Evolutionary conservation across 2,888 invertebrate species (phyloP).

Genomic region (Baronia brevicornis): DNA sequence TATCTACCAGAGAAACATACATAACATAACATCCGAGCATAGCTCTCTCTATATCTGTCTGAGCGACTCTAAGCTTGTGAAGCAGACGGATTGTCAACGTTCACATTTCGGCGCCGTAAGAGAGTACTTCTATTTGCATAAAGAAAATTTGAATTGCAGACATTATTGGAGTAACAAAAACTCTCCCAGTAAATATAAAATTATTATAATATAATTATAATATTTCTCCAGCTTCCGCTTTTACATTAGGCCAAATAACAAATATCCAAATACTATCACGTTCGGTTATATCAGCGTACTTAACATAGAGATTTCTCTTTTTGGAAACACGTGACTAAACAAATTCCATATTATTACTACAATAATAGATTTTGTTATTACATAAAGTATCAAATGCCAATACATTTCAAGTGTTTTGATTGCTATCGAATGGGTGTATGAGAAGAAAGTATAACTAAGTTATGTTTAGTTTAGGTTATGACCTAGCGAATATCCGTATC

Average conservation of each 20-base stretch:
- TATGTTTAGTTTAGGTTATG: no score
- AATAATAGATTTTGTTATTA: constrained; percentile 13
- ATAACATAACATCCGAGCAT: no score
- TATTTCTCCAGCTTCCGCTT: constrained; percentile 2
- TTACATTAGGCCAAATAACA: constrained; percentile 10
- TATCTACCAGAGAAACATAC: no score
- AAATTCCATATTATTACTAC: constrained; percentile 23
- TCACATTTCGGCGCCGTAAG: no score
- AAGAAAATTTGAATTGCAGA: no score
- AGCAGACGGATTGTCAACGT: no score
- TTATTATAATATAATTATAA: no score
- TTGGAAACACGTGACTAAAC: constrained; percentile 35
- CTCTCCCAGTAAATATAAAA: no score
- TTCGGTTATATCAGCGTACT: constrained; percentile 45
- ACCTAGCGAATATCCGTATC: constrained; percentile 5
- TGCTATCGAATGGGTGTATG: not conserved
- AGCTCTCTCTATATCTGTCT: no score
- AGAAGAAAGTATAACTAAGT: constrained; percentile 5
- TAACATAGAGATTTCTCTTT: constrained; percentile 52
- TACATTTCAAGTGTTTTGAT: not conserved
- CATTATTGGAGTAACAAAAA: no score
- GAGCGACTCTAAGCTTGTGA: no score
- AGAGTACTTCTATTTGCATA: no score
- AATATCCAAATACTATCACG: constrained; percentile 38
- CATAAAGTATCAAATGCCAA: constrained; percentile 6